Evolutionary conservation across 2,888 invertebrate species (phyloP), one percentile per base, ranked within the genome.

Genomic region (Rhingia campestris): DNA sequence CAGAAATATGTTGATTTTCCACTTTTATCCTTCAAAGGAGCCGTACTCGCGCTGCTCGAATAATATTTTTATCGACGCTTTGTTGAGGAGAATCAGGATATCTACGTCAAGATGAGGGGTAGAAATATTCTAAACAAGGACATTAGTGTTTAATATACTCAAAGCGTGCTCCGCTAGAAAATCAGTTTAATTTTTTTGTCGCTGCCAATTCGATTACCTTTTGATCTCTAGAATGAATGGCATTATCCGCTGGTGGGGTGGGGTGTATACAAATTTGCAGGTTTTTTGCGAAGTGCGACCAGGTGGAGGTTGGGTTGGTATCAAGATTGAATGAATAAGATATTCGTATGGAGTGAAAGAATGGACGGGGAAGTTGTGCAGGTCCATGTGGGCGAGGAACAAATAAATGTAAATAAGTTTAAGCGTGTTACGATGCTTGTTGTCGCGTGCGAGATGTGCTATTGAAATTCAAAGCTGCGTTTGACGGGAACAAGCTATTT

Each of bases 141-240:
- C 30, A 69, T 74, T 58, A 70, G 61, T 73, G 47, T 64, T 79
- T 43, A 64, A 43, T 72, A 64, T 51, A 72, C 49, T 73, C 54
- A 73, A 49, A 63, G 67, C 73, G 56, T 56, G 69, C 51, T 49
- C 41, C 39, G 69, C 39, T 39, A 79, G 63, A 79, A 77, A 77
- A 82, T 82, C 84, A 75, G 59, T 49, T 84, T 84, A 75, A 22
- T 22, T 22, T 22, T 22, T 22, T 22, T 22, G 22, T 22, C 22
- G 22, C 70, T 80, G 80, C 80, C 80, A 84, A 84, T 84, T 84
- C 80, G 70, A 80, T 84, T 79, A 84, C 80, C 67, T 74, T 84
- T 84, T 84, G 84, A 84, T 84, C 84, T 84, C 69, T 51, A 47
- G 58, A 69, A 82, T 82, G 79, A 82, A 82, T 82, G 73, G 67